These are phyloP conservation scores for Laticauda laticaudata DNA, from an alignment of 2,113 vertebrate species.

Conservation along the genomic window DNA sequence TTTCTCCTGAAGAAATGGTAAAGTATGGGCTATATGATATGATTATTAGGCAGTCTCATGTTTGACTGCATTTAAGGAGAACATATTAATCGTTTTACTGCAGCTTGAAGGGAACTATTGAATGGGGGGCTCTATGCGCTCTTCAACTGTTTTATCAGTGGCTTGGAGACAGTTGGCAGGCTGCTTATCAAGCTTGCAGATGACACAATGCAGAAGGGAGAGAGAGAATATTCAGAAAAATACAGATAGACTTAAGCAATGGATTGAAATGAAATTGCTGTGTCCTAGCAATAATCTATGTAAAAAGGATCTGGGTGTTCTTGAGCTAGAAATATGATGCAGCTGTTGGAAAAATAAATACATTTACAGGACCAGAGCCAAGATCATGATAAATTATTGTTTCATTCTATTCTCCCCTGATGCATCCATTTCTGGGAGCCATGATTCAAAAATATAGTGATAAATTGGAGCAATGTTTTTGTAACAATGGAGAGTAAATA, in stretches of 20 bases:
- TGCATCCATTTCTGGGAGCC: neutral
- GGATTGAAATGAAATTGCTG: neutral
- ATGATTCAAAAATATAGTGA: neutral
- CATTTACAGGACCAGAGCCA: neutral
- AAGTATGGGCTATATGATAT: neutral
- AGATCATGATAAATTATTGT: neutral
- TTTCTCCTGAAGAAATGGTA: neutral
- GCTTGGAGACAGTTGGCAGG: neutral
- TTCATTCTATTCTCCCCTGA: neutral
- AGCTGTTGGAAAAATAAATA: neutral
- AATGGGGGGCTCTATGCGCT: neutral
- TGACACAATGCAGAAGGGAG: neutral
- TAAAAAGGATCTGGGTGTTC: neutral
- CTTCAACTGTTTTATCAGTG: neutral
- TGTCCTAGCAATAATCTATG: neutral
- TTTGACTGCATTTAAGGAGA: neutral
- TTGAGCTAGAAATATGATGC: neutral
- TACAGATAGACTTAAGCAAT: neutral
- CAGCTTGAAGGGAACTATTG: neutral
- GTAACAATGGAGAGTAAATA: neutral
- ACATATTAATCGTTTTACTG: neutral
- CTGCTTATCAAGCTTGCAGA: neutral
- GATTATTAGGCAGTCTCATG: neutral
- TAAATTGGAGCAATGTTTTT: neutral
- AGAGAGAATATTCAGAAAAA: neutral